Evolutionary conservation across 2,113 vertebrate species (phyloP), one percentile per base, ranked within the genome.

Genomic region (Ptychochromis oligacanthus): DNA sequence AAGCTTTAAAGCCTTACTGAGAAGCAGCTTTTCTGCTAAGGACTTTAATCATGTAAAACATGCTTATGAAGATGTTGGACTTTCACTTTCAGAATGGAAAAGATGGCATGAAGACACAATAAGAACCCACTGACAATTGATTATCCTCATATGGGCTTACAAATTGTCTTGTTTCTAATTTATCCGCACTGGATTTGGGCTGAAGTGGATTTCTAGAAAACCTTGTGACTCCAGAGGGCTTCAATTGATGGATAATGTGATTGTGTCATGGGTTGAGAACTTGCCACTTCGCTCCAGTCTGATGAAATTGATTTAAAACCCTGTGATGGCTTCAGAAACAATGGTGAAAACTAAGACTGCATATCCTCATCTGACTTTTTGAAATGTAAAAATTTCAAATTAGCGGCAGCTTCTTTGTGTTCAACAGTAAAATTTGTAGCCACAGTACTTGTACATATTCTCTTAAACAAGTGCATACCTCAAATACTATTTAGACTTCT

Each of bases 211-310:
- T 52, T 52, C 46, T 52, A 52, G 17, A 58, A 85, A 67, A 26
- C 13, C n/a, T 31, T 70, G 57, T 72, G 56, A 72, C 40, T 80
- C 5, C 72, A 82, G 52, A 61, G 36, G 28, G 59, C 56, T 74
- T 77, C 26, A 57, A 11, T 62, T 78, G 31, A 81, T 77, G 20
- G 13, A 77, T 55, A 60, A 59, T 80, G 36, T 79, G 77, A 86
- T 61, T 67, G 58, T 72, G 31, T 36, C 58, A 11, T 56, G 26
- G 59, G 64, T 59, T 46, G 14, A 15, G 28, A 77, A 80, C 67
- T 49, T 2, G 2, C 5, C 7, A 40, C 18, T 49, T 22, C 61
- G 49, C 62, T 84, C 65, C 75, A 82, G 77, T 52, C 34, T 58
- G 31, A 56, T 79, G 58, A 26, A 62, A 59, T 5, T 34, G 55